Conservation (phyloP, 2,888 invertebrate species). For the Endotricha flammealis region DNA sequence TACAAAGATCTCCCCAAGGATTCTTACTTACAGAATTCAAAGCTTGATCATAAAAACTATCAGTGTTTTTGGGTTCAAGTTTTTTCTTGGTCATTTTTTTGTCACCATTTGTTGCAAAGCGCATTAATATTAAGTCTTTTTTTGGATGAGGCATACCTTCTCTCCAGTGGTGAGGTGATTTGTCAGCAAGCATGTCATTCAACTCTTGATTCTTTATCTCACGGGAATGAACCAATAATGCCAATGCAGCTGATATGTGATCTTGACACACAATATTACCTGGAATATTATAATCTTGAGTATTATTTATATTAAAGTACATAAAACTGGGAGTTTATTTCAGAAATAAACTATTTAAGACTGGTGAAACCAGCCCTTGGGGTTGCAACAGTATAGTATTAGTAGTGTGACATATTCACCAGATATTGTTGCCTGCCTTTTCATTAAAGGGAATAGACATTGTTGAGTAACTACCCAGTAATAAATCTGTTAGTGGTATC, state of each 20-base stretch:
- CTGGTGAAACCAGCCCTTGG: no score
- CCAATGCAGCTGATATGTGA: slow-evolving; percentile 77
- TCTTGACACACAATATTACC: slow-evolving; percentile 83
- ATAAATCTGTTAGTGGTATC: no score
- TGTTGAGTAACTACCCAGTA: no score
- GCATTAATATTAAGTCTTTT: slow-evolving; percentile 82
- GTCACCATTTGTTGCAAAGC: slow-evolving; percentile 87
- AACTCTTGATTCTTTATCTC: slow-evolving; percentile 60
- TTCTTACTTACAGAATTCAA: slow-evolving; percentile 72
- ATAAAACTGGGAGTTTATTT: no score
- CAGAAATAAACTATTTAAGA: no score
- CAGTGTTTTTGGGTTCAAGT: slow-evolving; percentile 29
- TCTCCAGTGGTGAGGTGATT: slow-evolving; percentile 86
- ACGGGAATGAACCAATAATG: slow-evolving; percentile 76
- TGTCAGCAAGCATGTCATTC: slow-evolving; percentile 50
- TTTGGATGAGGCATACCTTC: slow-evolving; percentile 82
- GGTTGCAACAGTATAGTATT: no score
- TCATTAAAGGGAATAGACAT: no score
- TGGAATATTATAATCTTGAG: no score
- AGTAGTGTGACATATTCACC: no score
- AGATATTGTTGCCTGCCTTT: no score
- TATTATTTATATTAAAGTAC: no score
- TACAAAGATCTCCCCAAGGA: slow-evolving; percentile 86
- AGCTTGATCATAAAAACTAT: slow-evolving; percentile 39
- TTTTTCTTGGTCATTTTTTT: slow-evolving; percentile 80